A percentile compares a stretch with the other conserved stretches of the same genome.
These are phyloP conservation scores for Argentina silus DNA, from an alignment of 2,797 vertebrate genomes.

Conservation along the genomic window DNA sequence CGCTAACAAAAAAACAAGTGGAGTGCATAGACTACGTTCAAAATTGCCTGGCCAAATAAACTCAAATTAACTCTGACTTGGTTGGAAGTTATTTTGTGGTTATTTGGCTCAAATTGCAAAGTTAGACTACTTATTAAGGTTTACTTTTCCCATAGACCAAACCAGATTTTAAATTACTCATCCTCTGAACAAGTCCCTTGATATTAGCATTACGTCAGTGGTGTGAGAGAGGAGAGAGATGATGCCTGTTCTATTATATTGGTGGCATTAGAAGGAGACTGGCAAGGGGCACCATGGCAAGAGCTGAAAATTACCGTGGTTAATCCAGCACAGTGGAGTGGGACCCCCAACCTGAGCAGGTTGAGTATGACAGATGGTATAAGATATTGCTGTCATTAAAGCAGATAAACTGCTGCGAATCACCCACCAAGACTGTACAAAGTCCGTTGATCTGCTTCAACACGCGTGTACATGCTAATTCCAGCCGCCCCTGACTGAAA, in stretches of 20 bases:
- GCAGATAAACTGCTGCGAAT: constrained; percentile 65
- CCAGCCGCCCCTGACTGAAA: background rate
- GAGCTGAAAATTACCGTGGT: constrained; percentile 59
- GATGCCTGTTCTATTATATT: constrained; percentile 19
- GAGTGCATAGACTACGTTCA: too few species aligned
- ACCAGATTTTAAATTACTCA: background rate
- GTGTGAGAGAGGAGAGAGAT: constrained; percentile 9
- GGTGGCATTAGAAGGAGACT: constrained; percentile 25
- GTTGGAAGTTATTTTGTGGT: too few species aligned
- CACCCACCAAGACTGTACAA: constrained; percentile 55
- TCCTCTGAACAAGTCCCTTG: constrained; percentile 13
- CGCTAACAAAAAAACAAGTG: too few species aligned
- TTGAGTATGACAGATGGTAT: constrained; percentile 70
- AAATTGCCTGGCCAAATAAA: too few species aligned
- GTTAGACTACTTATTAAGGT: too few species aligned
- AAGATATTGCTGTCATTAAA: constrained; percentile 68
- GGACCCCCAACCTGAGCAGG: constrained; percentile 56
- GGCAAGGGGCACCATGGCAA: constrained; percentile 19
- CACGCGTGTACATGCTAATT: background rate
- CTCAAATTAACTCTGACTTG: too few species aligned
- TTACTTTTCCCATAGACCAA: too few species aligned
- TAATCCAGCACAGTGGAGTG: constrained; percentile 60
- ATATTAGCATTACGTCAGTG: constrained; percentile 16
- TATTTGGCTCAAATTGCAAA: too few species aligned
- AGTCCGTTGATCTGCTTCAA: constrained; percentile 49